Evolutionary conservation across 2,113 vertebrate species (phyloP).

Genomic region (Cebus imitator): DNA sequence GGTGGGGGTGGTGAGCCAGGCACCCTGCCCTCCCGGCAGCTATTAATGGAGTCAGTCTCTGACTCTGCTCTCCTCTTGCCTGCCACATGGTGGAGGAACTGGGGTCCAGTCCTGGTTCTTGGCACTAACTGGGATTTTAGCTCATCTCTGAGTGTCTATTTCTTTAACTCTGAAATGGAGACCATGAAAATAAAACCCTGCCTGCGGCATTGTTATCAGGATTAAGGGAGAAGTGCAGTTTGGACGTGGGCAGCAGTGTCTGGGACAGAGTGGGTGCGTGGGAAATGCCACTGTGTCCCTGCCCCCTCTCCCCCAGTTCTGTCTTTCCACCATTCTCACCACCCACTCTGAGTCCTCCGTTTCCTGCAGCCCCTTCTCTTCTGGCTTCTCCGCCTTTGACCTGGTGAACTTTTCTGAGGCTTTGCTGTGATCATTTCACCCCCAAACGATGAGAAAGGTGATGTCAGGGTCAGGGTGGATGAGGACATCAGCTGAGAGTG

Average conservation of each 20-base stretch:
- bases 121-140: background rate
- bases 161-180: background rate
- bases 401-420: background rate
- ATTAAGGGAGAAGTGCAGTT: background rate
- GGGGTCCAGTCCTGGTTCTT: background rate
- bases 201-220: fast-evolving
- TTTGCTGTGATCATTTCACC: background rate
- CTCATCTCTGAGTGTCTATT: background rate
- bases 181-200: background rate
- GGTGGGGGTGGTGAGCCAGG: background rate
- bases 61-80: background rate
- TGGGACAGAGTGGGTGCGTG: background rate
- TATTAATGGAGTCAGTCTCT: background rate
- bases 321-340: background rate
- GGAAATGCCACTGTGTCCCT: background rate
- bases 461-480: background rate
- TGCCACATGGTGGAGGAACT: background rate
- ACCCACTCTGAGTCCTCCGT: background rate
- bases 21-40: fast-evolving
- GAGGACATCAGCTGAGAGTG: background rate
- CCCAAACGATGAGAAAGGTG: background rate
- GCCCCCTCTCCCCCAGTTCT: background rate
- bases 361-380: background rate
- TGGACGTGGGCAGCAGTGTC: background rate
- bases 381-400: background rate